Percentiles rank a stretch among this genome's conserved stretches.
phyloP scores from a whole-genome alignment of 2,888 invertebrate genomes.

The Caenorhabditis wallacei region DNA sequence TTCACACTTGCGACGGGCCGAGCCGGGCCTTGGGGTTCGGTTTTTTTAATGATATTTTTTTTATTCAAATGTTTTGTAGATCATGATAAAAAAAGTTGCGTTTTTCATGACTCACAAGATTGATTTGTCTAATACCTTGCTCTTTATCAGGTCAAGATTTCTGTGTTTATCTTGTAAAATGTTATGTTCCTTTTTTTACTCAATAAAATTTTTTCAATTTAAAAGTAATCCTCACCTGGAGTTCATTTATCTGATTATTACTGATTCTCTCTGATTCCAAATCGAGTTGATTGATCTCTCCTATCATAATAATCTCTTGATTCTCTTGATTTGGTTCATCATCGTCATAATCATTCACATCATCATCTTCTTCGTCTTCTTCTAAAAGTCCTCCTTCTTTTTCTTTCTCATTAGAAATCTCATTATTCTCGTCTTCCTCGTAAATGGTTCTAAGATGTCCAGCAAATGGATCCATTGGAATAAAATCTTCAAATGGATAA shows the following conservation, averaged over 20 bases:
- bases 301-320: not conserved
- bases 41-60: no score
- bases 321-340: conserved; percentile 3
- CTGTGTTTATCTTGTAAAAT: no score
- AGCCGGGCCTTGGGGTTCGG: no score
- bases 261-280: not conserved
- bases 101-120: no score
- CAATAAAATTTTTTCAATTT: no score
- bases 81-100: no score
- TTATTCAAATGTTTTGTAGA: no score
- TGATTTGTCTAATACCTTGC: no score
- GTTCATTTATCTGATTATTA: not conserved
- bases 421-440: conserved; percentile 15
- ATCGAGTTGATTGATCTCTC: not conserved
- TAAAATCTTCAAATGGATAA: conserved; percentile 10
- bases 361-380: conserved; percentile 26
- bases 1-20: no score
- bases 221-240: conserved; percentile 1
- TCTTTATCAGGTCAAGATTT: no score
- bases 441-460: not conserved
- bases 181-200: no score
- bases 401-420: not conserved
- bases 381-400: no score
- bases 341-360: conserved; percentile 5
- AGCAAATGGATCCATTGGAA: conserved; percentile 22